Evolutionary conservation across 1,140 invertebrate genomes (phyloP), one percentile per base, ranked within the genome.

Genomic region (Drosophila ambigua): DNA sequence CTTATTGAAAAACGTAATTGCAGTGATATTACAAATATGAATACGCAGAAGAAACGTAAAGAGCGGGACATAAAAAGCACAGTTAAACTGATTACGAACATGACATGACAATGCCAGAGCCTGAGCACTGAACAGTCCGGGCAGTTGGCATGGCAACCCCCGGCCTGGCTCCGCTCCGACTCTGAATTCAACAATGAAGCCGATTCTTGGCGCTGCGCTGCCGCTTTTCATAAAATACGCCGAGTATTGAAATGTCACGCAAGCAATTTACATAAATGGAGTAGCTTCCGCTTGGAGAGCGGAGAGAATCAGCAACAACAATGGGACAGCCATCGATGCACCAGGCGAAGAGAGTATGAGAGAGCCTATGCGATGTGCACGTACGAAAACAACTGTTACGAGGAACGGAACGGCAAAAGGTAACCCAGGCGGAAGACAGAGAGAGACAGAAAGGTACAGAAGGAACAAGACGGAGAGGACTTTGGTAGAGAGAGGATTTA

Each of bases 261-360:
- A 88, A 83, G 73, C 84, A 88, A 88, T 88, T 89, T 88, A 89
- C 84, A 88, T 88, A 88, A 88, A 88, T 88, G 83, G 80, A 73
- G 67, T 79, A 64, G 79, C 76, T 88, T 88, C 83, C 83, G 83
- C 79, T 88, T 69, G 64, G 24, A 24, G 50, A 68, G 52, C 23
- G 50, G 50, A 51, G 52, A 62, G 62, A 55, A 61, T 4, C 72
- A 84, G 69, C 72, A 53, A 24, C n/a, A 49, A 35, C 48, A 77
- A 75, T 49, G 73, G 67, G 73, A 69, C 63, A 64, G 66, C 49
- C 69, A 78, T 78, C 80, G 79, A 79, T 72, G 68, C 51, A 51
- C 11, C 60, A 53, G 62, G 81, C 52, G 44, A 46, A 59, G 44
- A 69, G 71, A 77, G 59, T 65, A 69, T 57, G 44, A 48, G 64